phyloP scores from a whole-genome alignment of 2,888 invertebrate genomes.

The Lithophane socia region DNA sequence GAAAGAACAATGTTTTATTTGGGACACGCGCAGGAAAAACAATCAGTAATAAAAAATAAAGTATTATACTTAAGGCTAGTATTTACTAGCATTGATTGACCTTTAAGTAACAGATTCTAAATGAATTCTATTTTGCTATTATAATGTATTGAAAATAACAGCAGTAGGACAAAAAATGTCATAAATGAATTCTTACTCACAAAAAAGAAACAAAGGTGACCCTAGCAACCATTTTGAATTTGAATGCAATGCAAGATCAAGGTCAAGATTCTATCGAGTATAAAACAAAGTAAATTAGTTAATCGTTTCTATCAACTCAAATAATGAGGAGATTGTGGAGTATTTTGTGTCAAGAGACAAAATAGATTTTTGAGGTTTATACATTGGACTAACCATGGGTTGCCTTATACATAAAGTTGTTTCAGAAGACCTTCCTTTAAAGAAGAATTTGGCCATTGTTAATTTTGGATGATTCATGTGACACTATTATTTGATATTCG shows the following conservation, averaged over 20 bases:
- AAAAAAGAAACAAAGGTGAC: constrained; percentile 31
- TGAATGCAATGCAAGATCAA: constrained; percentile 4
- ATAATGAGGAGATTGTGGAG: background rate
- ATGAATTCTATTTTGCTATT: constrained; percentile 9
- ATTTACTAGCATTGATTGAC: constrained; percentile 1
- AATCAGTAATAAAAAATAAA: too few relatives aligned
- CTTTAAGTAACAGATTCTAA: background rate
- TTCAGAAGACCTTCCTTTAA: background rate
- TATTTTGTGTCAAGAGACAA: background rate
- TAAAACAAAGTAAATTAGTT: background rate
- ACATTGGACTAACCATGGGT: background rate
- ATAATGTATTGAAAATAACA: constrained; percentile 2
- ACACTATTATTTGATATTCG: background rate
- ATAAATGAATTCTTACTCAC: background rate
- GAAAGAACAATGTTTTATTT: too few relatives aligned
- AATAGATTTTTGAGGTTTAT: constrained; percentile 3
- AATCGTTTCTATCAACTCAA: background rate
- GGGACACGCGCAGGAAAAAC: too few relatives aligned
- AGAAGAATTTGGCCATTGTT: background rate
- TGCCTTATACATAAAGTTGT: background rate
- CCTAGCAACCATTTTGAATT: constrained; percentile 33
- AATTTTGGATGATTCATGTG: background rate
- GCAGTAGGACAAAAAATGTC: background rate
- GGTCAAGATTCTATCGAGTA: background rate
- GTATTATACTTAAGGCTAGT: too few relatives aligned